A percentile compares a stretch with the other conserved stretches of the same genome.
phyloP scores from a whole-genome alignment of 2,888 invertebrate species.

The Ferrisia virgata region DNA sequence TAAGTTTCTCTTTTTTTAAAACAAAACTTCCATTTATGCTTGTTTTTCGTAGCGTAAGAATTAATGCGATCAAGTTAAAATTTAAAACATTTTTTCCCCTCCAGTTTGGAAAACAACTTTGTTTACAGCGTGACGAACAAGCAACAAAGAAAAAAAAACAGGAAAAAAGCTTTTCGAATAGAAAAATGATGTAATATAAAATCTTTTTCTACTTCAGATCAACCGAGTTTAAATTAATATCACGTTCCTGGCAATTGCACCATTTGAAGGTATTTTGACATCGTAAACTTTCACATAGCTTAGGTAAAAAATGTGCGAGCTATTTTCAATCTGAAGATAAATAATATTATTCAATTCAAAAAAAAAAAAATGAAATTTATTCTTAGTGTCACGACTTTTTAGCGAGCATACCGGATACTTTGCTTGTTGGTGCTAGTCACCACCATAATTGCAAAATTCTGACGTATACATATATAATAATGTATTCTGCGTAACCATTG shows the following conservation, averaged over 20 bases:
- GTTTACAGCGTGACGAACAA: not conserved
- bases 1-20: not conserved
- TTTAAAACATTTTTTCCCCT: not conserved
- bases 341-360: no score
- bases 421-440: no score
- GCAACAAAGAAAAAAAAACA: not conserved
- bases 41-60: not conserved
- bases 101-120: not conserved
- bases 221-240: slow-evolving; percentile 19
- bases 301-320: no score
- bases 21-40: not conserved
- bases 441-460: no score
- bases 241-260: not conserved
- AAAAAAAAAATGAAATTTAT: no score
- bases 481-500: no score
- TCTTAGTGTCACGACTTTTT: no score
- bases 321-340: no score
- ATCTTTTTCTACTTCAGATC: not conserved
- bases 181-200: not conserved
- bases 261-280: slow-evolving; percentile 17
- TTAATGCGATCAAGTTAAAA: slow-evolving; percentile 5
- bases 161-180: not conserved
- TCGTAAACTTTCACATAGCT: slow-evolving; percentile 27
- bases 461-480: no score
- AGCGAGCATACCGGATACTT: no score